Percentiles rank a stretch among this genome's conserved stretches.
phyloP scores from a whole-genome alignment of 2,113 vertebrate species.

The Hiodon alosoides region DNA sequence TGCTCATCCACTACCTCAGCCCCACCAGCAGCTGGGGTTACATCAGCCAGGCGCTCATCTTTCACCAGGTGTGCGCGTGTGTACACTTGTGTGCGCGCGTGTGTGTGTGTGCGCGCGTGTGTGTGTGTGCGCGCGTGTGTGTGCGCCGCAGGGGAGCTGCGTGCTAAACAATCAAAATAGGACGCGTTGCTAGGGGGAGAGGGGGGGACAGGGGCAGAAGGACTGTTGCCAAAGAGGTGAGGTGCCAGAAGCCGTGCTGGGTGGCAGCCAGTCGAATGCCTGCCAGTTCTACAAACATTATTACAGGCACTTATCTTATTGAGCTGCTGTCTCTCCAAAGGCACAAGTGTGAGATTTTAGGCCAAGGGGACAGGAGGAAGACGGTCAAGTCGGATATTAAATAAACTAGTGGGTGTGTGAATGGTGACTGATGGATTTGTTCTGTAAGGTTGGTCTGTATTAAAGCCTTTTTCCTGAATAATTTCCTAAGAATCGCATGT shows the following conservation, averaged over 20 bases:
- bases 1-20: conserved; percentile 82
- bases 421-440: too few relatives aligned
- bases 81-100: not conserved
- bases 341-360: not conserved
- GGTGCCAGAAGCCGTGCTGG: conserved; percentile 40
- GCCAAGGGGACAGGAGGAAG: not conserved
- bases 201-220: conserved; percentile 13
- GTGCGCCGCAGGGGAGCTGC: conserved; percentile 40
- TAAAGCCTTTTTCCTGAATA: too few relatives aligned
- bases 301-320: conserved; percentile 67
- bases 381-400: not conserved
- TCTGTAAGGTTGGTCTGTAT: too few relatives aligned
- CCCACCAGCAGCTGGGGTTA: conserved; percentile 88
- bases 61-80: conserved; percentile 72
- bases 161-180: conserved; percentile 8
- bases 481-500: too few relatives aligned
- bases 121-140: not conserved
- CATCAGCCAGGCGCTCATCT: conserved; percentile 88
- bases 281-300: conserved; percentile 44
- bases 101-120: not conserved
- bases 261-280: conserved; percentile 37
- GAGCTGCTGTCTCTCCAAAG: conserved; percentile 13
- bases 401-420: too few relatives aligned
- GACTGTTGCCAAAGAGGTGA: conserved; percentile 46
- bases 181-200: conserved; percentile 26